Conservation (phyloP, 2,888 invertebrate species). For the Epirrita christyi region DNA sequence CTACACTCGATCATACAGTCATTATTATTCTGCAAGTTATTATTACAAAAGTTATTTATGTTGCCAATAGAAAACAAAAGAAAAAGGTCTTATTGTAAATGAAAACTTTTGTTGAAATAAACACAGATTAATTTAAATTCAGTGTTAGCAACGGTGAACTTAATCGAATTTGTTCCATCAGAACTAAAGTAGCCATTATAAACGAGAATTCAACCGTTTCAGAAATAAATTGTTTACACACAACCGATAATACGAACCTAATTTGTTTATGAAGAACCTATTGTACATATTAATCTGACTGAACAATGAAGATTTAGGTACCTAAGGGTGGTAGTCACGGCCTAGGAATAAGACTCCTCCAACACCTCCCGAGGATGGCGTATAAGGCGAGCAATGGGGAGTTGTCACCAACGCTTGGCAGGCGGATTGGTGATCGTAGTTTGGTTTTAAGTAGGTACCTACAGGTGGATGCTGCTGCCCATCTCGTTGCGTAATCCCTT, state of each 20-base stretch:
- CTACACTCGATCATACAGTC: too few species aligned
- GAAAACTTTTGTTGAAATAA: conserved; percentile 6
- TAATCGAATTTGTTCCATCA: conserved; percentile 21
- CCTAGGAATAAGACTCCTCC: too few species aligned
- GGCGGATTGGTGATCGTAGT: too few species aligned
- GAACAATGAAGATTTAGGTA: background rate
- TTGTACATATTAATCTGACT: background rate
- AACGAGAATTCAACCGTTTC: conserved; percentile 12
- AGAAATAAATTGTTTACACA: conserved; percentile 8
- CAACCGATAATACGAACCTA: conserved; percentile 1
- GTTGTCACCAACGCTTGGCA: too few species aligned
- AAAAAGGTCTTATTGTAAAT: background rate
- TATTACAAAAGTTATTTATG: background rate
- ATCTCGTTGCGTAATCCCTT: too few species aligned
- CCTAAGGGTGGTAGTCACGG: too few species aligned
- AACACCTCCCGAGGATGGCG: too few species aligned
- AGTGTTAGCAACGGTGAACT: conserved; percentile 14
- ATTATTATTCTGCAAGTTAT: too few species aligned
- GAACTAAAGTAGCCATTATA: conserved; percentile 9
- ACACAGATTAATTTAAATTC: conserved; percentile 1
- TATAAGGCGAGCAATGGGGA: too few species aligned
- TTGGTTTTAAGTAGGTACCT: too few species aligned
- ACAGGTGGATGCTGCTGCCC: too few species aligned
- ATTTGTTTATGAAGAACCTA: background rate
- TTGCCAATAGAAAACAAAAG: background rate